Conservation (phyloP, 2,888 invertebrate genomes). For the Xestia xanthographa region DNA sequence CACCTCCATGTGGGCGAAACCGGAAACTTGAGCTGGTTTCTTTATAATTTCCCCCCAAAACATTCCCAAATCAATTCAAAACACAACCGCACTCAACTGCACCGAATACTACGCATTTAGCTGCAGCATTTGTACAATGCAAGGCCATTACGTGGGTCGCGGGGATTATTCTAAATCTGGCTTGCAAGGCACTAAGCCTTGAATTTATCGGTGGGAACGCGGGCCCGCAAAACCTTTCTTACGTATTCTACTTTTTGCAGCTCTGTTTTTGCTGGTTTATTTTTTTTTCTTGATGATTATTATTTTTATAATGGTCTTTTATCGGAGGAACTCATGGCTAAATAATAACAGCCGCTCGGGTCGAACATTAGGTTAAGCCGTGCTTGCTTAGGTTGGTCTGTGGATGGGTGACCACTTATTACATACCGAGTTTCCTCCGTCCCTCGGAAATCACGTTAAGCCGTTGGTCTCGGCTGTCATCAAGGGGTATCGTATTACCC, state of each 20-base stretch:
- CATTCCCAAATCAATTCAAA: not conserved
- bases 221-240: conserved; percentile 33
- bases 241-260: conserved; percentile 8
- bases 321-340: too few relatives aligned
- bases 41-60: not conserved
- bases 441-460: too few relatives aligned
- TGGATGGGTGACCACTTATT: too few relatives aligned
- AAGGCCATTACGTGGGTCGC: conserved; percentile 69
- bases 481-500: too few relatives aligned
- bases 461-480: too few relatives aligned
- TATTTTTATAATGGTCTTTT: not conserved
- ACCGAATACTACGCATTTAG: conserved; percentile 23
- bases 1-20: too few relatives aligned
- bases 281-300: not conserved
- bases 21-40: not conserved
- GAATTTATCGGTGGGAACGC: conserved; percentile 68
- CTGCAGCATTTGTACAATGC: conserved; percentile 52
- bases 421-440: too few relatives aligned
- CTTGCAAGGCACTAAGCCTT: conserved; percentile 67
- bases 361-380: too few relatives aligned
- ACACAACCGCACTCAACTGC: not conserved
- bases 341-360: too few relatives aligned
- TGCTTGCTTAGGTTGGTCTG: too few relatives aligned
- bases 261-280: not conserved
- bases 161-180: conserved; percentile 73